Conservation (phyloP, 2,888 invertebrate species). For the Drosophila stalkeri region DNA sequence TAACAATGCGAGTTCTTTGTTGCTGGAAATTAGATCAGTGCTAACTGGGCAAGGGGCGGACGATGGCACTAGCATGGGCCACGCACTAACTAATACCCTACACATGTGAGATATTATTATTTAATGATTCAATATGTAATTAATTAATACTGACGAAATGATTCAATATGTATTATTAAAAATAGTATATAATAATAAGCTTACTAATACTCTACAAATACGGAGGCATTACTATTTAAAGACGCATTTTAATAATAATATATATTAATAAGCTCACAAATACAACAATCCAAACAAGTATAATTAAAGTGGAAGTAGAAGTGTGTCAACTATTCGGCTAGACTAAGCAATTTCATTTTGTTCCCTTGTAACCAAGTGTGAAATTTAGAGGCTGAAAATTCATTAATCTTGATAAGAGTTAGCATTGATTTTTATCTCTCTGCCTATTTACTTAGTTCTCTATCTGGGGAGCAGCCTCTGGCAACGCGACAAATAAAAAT, state of each 20-base stretch:
- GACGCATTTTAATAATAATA: not conserved
- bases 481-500: conserved; percentile 48
- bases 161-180: not conserved
- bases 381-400: conserved; percentile 1
- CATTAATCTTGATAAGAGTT: conserved; percentile 18
- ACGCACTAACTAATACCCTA: conserved; percentile 8
- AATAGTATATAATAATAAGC: not conserved
- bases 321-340: not conserved
- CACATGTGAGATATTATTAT: not conserved
- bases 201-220: not conserved
- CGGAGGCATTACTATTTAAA: not conserved
- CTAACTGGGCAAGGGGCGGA: conserved; percentile 35
- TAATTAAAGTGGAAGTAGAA: not conserved
- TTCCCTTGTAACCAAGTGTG: conserved; percentile 2
- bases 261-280: not conserved
- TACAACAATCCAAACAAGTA: not conserved
- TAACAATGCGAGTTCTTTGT: conserved; percentile 46
- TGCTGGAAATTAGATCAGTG: conserved; percentile 64
- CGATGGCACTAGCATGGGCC: conserved; percentile 1
- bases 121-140: not conserved
- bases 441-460: conserved; percentile 17
- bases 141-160: no score
- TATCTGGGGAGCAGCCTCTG: conserved; percentile 29
- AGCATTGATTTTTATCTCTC: conserved; percentile 70
- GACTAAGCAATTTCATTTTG: not conserved